These are phyloP conservation scores for Elegia similella DNA, from an alignment of 2,888 invertebrate genomes.

Conservation along the genomic window DNA sequence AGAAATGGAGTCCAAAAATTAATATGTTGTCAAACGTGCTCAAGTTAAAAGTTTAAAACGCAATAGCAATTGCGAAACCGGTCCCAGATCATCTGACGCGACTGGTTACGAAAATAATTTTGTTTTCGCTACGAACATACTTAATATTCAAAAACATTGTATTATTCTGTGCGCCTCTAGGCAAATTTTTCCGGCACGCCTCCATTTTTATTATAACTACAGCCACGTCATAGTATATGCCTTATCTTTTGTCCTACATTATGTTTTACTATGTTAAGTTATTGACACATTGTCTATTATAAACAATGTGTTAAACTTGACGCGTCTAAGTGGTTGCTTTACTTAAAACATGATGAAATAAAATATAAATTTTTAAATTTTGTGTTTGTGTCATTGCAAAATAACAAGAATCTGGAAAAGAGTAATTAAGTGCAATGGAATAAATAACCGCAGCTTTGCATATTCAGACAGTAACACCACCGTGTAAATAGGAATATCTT, in stretches of 20 bases:
- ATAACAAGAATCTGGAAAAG: not conserved
- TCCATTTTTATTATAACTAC: conserved; percentile 1
- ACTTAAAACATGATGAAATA: conserved; percentile 3
- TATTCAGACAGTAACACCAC: not conserved
- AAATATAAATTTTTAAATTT: not conserved
- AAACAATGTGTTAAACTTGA: not conserved
- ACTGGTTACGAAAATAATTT: conserved; percentile 12
- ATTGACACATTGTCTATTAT: not conserved
- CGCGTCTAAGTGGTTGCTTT: not conserved
- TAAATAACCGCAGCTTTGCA: not conserved
- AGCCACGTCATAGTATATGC: conserved; percentile 1
- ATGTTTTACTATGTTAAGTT: conserved; percentile 1
- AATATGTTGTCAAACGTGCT: not conserved
- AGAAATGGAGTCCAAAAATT: no score
- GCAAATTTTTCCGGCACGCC: conserved; percentile 1
- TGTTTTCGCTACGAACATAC: not conserved
- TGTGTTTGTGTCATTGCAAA: not conserved
- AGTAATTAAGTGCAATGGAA: not conserved
- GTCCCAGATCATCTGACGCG: not conserved
- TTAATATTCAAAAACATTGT: conserved; percentile 1
- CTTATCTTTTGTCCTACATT: conserved; percentile 5
- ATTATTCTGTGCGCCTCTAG: not conserved
- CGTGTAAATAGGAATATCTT: not conserved
- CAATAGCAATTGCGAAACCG: conserved; percentile 17
- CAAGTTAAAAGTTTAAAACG: conserved; percentile 11